Percentiles rank a stretch among this genome's conserved stretches.
Evolutionary conservation across 2,888 invertebrate genomes (phyloP).

Genomic region (Lasioglossum vierecki): DNA sequence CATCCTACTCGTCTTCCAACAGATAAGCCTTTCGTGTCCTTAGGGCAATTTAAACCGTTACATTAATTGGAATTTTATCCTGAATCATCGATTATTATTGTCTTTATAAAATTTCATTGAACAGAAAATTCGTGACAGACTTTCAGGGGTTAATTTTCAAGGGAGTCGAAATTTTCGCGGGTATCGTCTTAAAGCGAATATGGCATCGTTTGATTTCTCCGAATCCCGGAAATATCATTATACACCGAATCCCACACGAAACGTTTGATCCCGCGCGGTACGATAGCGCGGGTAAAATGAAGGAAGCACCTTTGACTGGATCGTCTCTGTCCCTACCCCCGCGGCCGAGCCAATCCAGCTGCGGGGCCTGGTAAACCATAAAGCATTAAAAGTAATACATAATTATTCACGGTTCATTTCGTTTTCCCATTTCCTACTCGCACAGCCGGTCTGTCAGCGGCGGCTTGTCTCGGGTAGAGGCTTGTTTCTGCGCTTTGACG

Average conservation of each 20-base stretch:
- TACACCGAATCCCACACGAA: constrained; percentile 61
- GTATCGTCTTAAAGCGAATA: neutral
- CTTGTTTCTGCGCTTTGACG: constrained; percentile 68
- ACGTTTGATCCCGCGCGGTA: constrained; percentile 63
- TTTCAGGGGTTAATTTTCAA: neutral
- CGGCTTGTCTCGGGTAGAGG: constrained; percentile 44
- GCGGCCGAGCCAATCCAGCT: constrained; percentile 10
- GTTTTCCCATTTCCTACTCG: constrained; percentile 78
- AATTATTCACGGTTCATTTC: constrained; percentile 79
- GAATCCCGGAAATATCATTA: constrained; percentile 51
- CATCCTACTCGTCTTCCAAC: neutral
- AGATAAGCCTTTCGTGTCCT: neutral
- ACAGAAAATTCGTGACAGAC: neutral
- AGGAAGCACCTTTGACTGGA: constrained; percentile 75
- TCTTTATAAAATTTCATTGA: neutral
- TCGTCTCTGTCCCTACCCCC: constrained; percentile 51
- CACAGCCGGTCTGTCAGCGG: constrained; percentile 47
- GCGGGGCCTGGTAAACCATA: constrained; percentile 60
- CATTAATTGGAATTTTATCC: neutral
- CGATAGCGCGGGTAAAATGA: constrained; percentile 63
- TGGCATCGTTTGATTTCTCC: neutral
- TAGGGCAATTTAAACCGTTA: neutral
- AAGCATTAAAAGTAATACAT: constrained; percentile 76
- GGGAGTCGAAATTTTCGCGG: neutral
- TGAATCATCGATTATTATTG: neutral